These are phyloP conservation scores for Omphaloscelis lunosa DNA, from an alignment of 2,888 invertebrate species.

Conservation along the genomic window DNA sequence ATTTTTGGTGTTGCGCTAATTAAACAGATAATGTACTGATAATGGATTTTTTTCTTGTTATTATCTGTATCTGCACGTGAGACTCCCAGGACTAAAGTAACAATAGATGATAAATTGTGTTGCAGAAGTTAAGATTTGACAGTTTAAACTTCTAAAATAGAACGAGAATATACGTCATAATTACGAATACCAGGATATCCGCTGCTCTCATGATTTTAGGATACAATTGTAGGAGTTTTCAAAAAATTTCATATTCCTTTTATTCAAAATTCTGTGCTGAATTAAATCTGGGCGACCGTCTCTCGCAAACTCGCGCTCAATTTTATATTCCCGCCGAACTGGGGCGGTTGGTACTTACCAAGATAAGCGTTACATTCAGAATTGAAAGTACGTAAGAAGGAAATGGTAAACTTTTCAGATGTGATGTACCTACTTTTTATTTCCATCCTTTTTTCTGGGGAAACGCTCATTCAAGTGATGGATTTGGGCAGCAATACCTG, in stretches of 20 bases:
- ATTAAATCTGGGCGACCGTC: conserved; percentile 23
- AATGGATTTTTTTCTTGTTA: conserved; percentile 35
- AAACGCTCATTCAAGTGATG: not conserved
- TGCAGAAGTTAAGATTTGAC: not conserved
- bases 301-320: conserved; percentile 31
- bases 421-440: not conserved
- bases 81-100: not conserved
- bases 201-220: not conserved
- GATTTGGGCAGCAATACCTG: not conserved
- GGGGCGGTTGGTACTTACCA: conserved; percentile 9
- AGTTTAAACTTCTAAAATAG: not conserved
- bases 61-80: not conserved
- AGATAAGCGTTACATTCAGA: conserved; percentile 46
- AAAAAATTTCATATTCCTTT: conserved; percentile 37
- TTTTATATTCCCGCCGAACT: conserved; percentile 34
- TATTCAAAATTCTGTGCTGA: conserved; percentile 36
- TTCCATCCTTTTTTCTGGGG: not conserved
- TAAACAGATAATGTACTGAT: conserved; percentile 58
- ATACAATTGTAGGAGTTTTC: not conserved
- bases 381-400: conserved; percentile 40
- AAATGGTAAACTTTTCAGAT: conserved; percentile 25
- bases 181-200: not conserved
- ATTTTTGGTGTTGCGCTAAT: conserved; percentile 58
- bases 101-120: not conserved
- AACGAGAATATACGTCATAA: not conserved